These are phyloP conservation scores for Ploceus nigricollis DNA, from an alignment of 2,113 vertebrate genomes.

Conservation along the genomic window DNA sequence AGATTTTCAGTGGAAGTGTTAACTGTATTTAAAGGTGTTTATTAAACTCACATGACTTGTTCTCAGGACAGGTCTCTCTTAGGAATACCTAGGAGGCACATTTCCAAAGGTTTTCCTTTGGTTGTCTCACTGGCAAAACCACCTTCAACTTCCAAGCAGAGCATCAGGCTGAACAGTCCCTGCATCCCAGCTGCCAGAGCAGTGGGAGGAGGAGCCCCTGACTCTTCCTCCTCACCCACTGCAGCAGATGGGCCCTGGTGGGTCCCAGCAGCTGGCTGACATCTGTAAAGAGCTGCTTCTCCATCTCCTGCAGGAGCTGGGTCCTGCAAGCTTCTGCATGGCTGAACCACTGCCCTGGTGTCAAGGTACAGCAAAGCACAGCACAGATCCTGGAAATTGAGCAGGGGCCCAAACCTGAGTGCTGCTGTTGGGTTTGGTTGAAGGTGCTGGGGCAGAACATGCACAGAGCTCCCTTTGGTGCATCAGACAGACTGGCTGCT, in stretches of 20 bases:
- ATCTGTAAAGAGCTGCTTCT: neutral
- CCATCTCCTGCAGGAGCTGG: neutral
- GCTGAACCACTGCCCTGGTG: neutral
- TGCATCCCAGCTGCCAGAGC: no score
- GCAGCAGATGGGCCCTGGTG: fast-evolving
- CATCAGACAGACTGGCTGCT: neutral
- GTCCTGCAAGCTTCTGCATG: neutral
- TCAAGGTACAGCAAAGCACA: neutral
- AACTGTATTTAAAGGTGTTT: neutral
- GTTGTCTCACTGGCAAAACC: neutral
- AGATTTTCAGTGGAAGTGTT: neutral
- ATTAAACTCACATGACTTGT: neutral
- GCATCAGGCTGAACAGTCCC: neutral
- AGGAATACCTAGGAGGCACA: neutral
- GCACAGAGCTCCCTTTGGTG: neutral
- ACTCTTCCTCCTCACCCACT: neutral
- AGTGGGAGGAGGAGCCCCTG: neutral
- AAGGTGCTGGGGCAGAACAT: neutral
- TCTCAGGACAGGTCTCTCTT: neutral
- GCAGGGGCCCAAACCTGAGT: neutral
- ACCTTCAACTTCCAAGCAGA: fast-evolving
- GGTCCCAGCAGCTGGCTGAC: neutral
- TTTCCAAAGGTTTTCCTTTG: neutral
- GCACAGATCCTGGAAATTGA: neutral
- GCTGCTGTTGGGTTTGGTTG: neutral